Evolutionary conservation across 2,888 invertebrate species (phyloP), one percentile per base, ranked within the genome.

Genomic region (Osedax fenrisi): DNA sequence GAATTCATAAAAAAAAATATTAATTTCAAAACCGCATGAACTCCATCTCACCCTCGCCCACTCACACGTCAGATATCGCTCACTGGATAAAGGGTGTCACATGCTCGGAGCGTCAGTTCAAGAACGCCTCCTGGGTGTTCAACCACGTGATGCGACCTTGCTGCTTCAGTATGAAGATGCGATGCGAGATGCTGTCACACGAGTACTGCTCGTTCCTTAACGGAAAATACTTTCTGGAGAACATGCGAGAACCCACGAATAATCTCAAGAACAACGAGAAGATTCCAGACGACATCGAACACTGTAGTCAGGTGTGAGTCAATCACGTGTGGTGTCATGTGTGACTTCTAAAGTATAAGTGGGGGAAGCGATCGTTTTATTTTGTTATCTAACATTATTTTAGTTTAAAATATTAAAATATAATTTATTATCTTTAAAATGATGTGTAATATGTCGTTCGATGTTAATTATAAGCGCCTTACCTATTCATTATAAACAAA

Each of bases 201-300:
- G 71, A 71, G 41, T 41, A 71, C 56, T 71, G 71, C 71, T 23
- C 27, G 17, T 71, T 71, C 71, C 71, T 71, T 25, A 25, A 56
- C 1, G 71, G 71, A 17, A 21, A 21, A 5, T 71, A 23, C 71
- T 71, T 71, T 21, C 23, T 68, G 10, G 68, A 23, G n/a, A 27
- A 68, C 68, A 68, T 41, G 41, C 5, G 17, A 41, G 41, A 41
- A 17, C 41, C 41, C 5, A 41, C 5, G 5, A 17, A 17, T 41
- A 41, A 41, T 41, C 17, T 41, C 41, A 5, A 10, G 41, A 41
- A 41, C 41, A 41, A 5, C 41, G 41, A 17, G 41, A 41, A 5
- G 17, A 41, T 41, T 17, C 41, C 17, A 17, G 10, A 41, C 41
- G 41, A 41, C 17, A 17, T 41, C 41, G 41, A 41, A 17, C 41